Percentiles rank a stretch among this genome's conserved stretches.
Conservation (phyloP, 2,797 vertebrate species). For the Cyclura pinguis region DNA sequence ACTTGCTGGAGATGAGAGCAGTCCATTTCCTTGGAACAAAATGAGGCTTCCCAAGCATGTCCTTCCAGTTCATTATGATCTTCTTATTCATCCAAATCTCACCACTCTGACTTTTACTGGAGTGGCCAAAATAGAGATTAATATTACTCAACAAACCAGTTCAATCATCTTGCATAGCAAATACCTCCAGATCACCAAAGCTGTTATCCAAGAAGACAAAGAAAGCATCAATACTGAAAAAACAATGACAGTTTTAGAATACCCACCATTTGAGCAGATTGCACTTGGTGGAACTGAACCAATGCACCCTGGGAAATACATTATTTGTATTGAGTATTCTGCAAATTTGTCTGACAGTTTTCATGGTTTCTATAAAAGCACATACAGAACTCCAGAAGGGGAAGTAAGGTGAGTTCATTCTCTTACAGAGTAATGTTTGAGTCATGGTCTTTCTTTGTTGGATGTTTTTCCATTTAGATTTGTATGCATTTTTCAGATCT, state of each 20-base stretch:
- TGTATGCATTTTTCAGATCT: neutral
- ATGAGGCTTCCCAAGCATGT: slow-evolving; percentile 86
- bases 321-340: slow-evolving; percentile 81
- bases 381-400: slow-evolving; percentile 85
- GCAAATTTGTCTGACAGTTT: slow-evolving; percentile 88
- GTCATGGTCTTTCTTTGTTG: neutral
- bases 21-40: slow-evolving; percentile 86
- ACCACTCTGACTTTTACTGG: slow-evolving; percentile 86
- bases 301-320: slow-evolving; percentile 82
- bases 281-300: slow-evolving; percentile 79
- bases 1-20: slow-evolving; percentile 72
- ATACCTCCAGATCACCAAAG: slow-evolving; percentile 79
- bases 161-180: slow-evolving; percentile 86
- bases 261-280: slow-evolving; percentile 84
- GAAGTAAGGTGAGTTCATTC: slow-evolving; percentile 85
- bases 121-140: slow-evolving; percentile 80
- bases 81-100: slow-evolving; percentile 90
- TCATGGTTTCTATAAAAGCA: slow-evolving; percentile 93
- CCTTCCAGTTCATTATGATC: slow-evolving; percentile 85
- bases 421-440: neutral
- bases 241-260: slow-evolving; percentile 80
- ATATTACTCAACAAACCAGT: slow-evolving; percentile 78
- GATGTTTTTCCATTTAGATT: slow-evolving; percentile 1
- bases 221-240: slow-evolving; percentile 27
- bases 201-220: slow-evolving; percentile 70